Evolutionary conservation across 2,113 vertebrate genomes (phyloP), one percentile per base, ranked within the genome.

Genomic region (Galeopterus variegatus): DNA sequence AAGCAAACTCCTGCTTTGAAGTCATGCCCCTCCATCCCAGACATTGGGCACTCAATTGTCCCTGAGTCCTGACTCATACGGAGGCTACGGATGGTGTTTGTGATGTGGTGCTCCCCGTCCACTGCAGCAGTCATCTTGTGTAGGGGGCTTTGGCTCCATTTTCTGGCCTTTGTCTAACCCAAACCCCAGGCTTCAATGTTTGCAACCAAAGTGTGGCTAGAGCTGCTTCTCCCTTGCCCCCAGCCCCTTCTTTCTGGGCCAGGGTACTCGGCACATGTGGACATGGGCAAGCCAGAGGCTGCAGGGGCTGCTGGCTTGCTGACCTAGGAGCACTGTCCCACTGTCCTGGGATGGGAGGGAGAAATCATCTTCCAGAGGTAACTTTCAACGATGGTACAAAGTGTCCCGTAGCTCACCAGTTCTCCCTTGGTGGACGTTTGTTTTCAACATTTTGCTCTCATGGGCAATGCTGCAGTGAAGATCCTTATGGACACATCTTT

Each of bases 51-150:
- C 8, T 15, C 24, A 26, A 54, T 17, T 90, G 84, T 31, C 77
- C 54, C 73, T 65, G 72, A 94, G 75, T 19, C 54, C 19, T 56
- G 82, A 79, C 10, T 19, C 58, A n/a, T 2, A 80, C 60, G 4
- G 67, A 75, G 26, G 24, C 81, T n/a, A 2, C 0, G 1, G 50
- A 8, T 3, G 4, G 33, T 18, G 36, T 54, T 76, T 8, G 13
- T 19, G 41, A 41, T 41, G 41, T 41, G 41, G 41, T 45, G 26
- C 11, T 50, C 36, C 13, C 26, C 0, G 11, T n/a, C 60, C 60
- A 24, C 52, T 17, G 1, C 24, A 2, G 28, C 36, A 8, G 8
- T 41, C 45, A 1, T 60, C 36, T 33, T 41, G 13, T 54, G 41
- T 31, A 5, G 4, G 70, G 23, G 9, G 11, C 11, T 12, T 58